Evolutionary conservation across 2,113 vertebrate genomes (phyloP).

Genomic region (Myrmecobius fasciatus): DNA sequence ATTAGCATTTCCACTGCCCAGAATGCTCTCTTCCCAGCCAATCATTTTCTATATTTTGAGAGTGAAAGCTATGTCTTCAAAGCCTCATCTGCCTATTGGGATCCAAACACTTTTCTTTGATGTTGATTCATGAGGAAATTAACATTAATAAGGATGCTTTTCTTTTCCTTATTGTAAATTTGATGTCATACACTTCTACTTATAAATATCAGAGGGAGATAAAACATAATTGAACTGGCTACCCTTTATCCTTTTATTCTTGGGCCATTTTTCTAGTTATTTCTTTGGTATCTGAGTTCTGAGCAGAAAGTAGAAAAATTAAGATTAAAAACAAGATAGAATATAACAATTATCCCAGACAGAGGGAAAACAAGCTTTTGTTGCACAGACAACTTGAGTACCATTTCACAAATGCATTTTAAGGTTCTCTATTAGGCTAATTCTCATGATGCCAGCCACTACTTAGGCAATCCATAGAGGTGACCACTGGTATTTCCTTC

Average conservation of each 20-base stretch:
- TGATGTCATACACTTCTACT: background rate
- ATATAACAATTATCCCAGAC: background rate
- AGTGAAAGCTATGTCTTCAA: slow-evolving; percentile 46
- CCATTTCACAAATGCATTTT: background rate
- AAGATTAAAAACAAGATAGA: slow-evolving; percentile 24
- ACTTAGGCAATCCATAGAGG: background rate
- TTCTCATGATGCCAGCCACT: background rate
- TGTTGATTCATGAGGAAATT: slow-evolving; percentile 22
- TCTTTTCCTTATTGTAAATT: slow-evolving; percentile 48
- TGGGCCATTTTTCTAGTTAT: background rate
- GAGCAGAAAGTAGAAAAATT: background rate
- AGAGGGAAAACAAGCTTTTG: background rate
- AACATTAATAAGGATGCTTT: slow-evolving; percentile 47
- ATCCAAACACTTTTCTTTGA: slow-evolving; percentile 9
- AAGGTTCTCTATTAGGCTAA: no score
- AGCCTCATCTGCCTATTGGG: background rate
- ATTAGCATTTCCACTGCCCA: background rate
- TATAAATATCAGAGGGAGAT: background rate
- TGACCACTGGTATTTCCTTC: background rate
- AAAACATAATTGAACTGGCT: slow-evolving; percentile 10
- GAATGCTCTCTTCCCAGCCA: background rate
- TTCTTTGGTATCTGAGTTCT: background rate
- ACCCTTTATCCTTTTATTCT: slow-evolving; percentile 33
- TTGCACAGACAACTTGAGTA: background rate
- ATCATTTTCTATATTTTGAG: slow-evolving; percentile 22